phyloP scores from a whole-genome alignment of 2,113 vertebrate species.

The Urocitellus parryii region DNA sequence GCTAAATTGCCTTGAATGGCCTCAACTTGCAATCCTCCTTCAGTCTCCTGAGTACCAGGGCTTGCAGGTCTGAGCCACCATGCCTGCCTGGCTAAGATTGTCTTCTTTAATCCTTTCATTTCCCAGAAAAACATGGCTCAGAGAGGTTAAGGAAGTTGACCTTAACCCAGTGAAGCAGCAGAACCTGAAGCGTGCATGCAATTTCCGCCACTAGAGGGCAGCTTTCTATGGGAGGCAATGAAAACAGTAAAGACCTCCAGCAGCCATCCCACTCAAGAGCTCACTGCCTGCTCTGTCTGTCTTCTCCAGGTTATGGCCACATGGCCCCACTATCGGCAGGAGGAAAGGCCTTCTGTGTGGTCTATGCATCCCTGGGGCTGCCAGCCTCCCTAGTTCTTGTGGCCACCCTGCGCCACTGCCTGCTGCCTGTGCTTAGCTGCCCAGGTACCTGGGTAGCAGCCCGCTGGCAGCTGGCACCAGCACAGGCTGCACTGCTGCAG shows the following conservation, averaged over 20 bases:
- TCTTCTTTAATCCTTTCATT: slow-evolving; percentile 15
- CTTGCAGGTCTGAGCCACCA: not conserved
- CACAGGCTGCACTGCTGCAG: slow-evolving; percentile 78
- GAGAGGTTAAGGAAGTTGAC: not conserved
- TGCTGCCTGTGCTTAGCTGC: slow-evolving; percentile 82
- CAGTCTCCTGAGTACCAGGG: not conserved
- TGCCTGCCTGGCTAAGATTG: not conserved
- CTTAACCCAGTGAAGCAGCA: not conserved
- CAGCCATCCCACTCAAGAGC: not conserved
- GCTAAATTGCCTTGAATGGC: not conserved
- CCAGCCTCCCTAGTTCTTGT: slow-evolving; percentile 87
- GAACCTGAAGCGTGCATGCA: not conserved
- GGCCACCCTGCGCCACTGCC: slow-evolving; percentile 81
- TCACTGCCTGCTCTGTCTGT: not conserved
- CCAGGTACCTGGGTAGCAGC: slow-evolving; percentile 74
- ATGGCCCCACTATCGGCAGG: slow-evolving; percentile 85
- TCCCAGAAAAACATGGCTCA: not conserved
- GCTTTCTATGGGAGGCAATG: not conserved
- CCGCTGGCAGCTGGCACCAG: slow-evolving; percentile 80
- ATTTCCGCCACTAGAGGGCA: slow-evolving; percentile 42
- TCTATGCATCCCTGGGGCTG: slow-evolving; percentile 87
- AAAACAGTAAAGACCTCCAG: not conserved
- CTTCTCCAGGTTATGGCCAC: slow-evolving; percentile 87
- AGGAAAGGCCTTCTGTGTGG: slow-evolving; percentile 88
- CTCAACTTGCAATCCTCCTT: not conserved